phyloP scores from a whole-genome alignment of 2,113 vertebrate species.

The Rhabdomys dilectus region DNA sequence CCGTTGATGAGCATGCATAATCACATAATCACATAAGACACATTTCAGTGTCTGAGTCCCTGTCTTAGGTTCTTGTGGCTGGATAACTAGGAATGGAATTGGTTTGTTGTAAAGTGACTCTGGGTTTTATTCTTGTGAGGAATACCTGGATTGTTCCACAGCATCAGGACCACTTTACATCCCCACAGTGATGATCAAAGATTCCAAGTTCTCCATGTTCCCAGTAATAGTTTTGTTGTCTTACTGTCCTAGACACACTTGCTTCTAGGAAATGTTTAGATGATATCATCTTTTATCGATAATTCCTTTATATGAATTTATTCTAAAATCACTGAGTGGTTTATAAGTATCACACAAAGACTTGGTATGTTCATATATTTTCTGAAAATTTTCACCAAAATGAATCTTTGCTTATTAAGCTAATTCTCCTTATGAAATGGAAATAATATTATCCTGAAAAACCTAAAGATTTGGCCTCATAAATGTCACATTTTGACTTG shows the following conservation, averaged over 20 bases:
- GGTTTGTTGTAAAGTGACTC: neutral
- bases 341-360: constrained; percentile 21
- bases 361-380: constrained; percentile 33
- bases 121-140: neutral
- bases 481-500: neutral
- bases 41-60: neutral
- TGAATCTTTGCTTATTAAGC: constrained; percentile 46
- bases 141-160: neutral
- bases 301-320: constrained; percentile 58
- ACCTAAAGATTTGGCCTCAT: neutral
- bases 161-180: neutral
- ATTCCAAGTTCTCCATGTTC: neutral
- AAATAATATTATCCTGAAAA: constrained; percentile 42
- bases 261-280: constrained; percentile 48
- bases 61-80: neutral
- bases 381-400: constrained; percentile 46
- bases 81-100: neutral
- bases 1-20: neutral
- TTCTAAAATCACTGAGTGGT: constrained; percentile 36
- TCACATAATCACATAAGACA: too few relatives aligned
- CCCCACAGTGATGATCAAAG: neutral
- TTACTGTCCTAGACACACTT: constrained; percentile 17
- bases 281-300: neutral
- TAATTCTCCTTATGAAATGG: neutral
- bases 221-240: neutral